Base-by-base conservation (phyloP, 2,888 invertebrate genomes). In the Rhopalosiphum nymphaeae region DNA sequence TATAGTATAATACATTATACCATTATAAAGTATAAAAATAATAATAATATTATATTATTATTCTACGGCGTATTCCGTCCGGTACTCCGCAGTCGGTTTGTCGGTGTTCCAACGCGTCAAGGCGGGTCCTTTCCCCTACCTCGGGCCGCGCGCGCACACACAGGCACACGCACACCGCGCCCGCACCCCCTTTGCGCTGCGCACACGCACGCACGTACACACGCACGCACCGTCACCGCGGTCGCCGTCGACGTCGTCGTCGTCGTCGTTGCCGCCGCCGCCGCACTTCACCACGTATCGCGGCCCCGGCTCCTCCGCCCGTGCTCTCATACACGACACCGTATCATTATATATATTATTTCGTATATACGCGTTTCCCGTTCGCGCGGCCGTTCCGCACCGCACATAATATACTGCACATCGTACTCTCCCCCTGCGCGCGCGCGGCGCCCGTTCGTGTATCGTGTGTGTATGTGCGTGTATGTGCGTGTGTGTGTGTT, bases 61-160 rank as follows among this genome's bases (percentile, higher is more conserved):
- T 78, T 78, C 36, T 78, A 36, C 78, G 78, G 36, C 36, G 78
- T 9, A 36, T 21, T 36, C 21, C 36, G 78, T 78, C 78, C 78
- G 16, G 16, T n/a, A 11, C 11, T 49, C 49, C 56, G 49, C 10
- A 44, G 42, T 46, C 89, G 49, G 93, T 90, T 88, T 90, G 93
- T 89, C 93, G 90, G 93, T 91, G 94, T 94, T 94, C 94, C 94
- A 91, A 94, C 94, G 93, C 93, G 93, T 93, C 94, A 91, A 94
- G 94, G 94, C 94, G 94, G 94, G 94, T 94, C 90, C 90, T 94
- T 94, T 61, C 90, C 90, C 94, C 94, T 61, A 94, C 94, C 25
- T 56, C 91, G 85, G 67, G 9, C 89, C 46, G 46, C 49, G 87
- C 21, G 26, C 78, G 42, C 46, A 86, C 88, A 78, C 78, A 78